phyloP scores from a whole-genome alignment of 2,113 vertebrate species.

The Pogona vitticeps region DNA sequence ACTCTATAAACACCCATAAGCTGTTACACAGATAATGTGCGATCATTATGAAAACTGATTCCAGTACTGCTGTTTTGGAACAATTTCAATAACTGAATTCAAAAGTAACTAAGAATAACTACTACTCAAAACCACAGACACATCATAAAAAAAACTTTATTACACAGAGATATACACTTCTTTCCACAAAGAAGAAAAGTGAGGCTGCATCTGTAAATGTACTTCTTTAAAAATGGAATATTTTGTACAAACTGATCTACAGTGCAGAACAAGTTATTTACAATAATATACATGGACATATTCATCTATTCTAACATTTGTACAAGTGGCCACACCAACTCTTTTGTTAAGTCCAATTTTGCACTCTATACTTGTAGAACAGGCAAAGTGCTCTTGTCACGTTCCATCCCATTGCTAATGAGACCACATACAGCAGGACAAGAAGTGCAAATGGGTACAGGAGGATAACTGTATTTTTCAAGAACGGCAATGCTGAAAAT shows the following conservation, averaged over 20 bases:
- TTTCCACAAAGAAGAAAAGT: slow-evolving; percentile 74
- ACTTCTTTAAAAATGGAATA: slow-evolving; percentile 61
- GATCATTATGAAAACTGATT: not conserved
- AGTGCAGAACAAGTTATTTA: slow-evolving; percentile 72
- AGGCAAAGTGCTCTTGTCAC: slow-evolving; percentile 90
- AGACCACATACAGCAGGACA: slow-evolving; percentile 88
- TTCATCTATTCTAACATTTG: slow-evolving; percentile 19
- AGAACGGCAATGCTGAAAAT: slow-evolving; percentile 88
- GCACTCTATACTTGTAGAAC: slow-evolving; percentile 94
- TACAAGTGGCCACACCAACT: slow-evolving; percentile 17
- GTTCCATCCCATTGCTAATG: slow-evolving; percentile 93
- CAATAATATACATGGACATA: slow-evolving; percentile 71
- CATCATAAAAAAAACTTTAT: slow-evolving; percentile 70
- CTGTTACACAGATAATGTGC: not conserved
- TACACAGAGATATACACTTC: slow-evolving; percentile 70
- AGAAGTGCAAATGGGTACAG: slow-evolving; percentile 93
- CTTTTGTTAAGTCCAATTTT: slow-evolving; percentile 54
- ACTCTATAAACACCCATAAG: not conserved
- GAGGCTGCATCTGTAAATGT: slow-evolving; percentile 71
- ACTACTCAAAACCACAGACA: slow-evolving; percentile 11
- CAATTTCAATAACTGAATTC: no score
- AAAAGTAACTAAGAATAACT: slow-evolving; percentile 17
- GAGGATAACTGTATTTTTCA: slow-evolving; percentile 94
- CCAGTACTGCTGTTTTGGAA: not conserved
- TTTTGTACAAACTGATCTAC: slow-evolving; percentile 74